Percentiles rank a stretch among this genome's conserved stretches.
Conservation (phyloP, 92 coral and sea anemone genomes). For the Palythoa grandiflora region DNA sequence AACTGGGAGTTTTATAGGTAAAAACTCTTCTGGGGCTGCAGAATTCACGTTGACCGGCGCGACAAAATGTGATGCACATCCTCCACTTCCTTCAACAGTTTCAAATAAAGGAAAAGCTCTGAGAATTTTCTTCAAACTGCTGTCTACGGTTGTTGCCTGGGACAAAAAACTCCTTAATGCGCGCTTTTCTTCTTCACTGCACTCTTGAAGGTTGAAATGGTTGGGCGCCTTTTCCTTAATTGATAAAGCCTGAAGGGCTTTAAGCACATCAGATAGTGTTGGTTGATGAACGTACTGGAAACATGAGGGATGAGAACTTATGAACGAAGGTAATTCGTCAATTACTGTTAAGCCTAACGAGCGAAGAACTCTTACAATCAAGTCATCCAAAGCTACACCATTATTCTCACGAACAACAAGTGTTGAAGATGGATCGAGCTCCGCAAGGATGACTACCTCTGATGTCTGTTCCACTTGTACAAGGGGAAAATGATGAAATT, state of each 20-base stretch:
- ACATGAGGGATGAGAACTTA: conserved; percentile 35
- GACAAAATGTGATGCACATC: conserved; percentile 53
- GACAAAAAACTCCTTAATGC: conserved; percentile 66
- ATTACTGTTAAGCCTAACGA: conserved; percentile 49
- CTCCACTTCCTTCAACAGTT: conserved; percentile 49
- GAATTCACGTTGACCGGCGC: conserved; percentile 30
- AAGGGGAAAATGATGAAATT: conserved; percentile 71
- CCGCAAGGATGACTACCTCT: conserved; percentile 45
- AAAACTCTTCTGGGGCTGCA: conserved; percentile 55
- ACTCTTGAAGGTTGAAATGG: neutral
- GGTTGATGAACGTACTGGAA: conserved; percentile 37
- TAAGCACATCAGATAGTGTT: conserved; percentile 30
- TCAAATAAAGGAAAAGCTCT: conserved; percentile 64
- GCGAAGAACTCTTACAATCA: conserved; percentile 23
- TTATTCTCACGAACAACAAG: conserved; percentile 48
- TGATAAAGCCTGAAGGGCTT: conserved; percentile 22
- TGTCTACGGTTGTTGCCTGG: neutral
- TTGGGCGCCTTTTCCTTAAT: neutral
- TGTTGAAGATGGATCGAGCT: conserved; percentile 61
- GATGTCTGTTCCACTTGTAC: conserved; percentile 59
- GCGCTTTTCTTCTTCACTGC: conserved; percentile 51
- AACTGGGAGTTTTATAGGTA: conserved; percentile 43
- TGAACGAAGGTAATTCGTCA: conserved; percentile 50
- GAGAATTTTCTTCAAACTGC: conserved; percentile 31
- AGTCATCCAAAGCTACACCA: conserved; percentile 28